Evolutionary conservation across 2,797 vertebrate species (phyloP), one percentile per base, ranked within the genome.

Genomic region (Channallabes apus): DNA sequence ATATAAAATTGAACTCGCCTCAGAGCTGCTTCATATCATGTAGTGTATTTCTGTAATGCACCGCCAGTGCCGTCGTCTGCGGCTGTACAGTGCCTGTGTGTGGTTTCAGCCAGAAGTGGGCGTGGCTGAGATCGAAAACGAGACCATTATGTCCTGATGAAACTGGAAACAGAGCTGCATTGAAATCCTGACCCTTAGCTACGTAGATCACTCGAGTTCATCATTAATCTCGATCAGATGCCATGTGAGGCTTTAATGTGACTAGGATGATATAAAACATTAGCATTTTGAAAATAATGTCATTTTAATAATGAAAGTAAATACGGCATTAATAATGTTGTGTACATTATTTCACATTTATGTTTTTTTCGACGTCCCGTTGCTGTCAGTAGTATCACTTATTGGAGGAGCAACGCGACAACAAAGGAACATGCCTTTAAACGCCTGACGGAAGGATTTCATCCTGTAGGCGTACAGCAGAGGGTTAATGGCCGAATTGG

Each of bases 381-480:
- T 71, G 18, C 73, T 82, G n/a, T 84, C 76, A 29, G 76, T 77
- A 9, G 61, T 80, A 3, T 68, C 59, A 59, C 51, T 20, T 8
- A 80, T 20, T 62, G 41, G n/a, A 69, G 54, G 18, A n/a, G 24
- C 62, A 24, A 51, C 14, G 32, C 56, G 51, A 80, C 85, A 83
- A 64, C 72, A 68, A 51, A 85, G 80, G 15, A 84, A 69, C 4
- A 61, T 73, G 80, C 1, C 7, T 83, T 82, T 88, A 69, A 86
- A 84, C 3, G 62, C 81, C n/a, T 82, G 78, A n/a, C 65, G 68
- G 4, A 87, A 97, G 0, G 96, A 96, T 88, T 89, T 92, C 91
- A 97, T 96, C 89, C 94, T 93, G 87, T 96, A 97, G n/a, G 95
- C 95, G 0, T 97, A 97, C 80, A 97, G 95, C 64, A 97, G 92